phyloP scores from a whole-genome alignment of 2,797 vertebrate species.

The Tragelaphus eurycerus region DNA sequence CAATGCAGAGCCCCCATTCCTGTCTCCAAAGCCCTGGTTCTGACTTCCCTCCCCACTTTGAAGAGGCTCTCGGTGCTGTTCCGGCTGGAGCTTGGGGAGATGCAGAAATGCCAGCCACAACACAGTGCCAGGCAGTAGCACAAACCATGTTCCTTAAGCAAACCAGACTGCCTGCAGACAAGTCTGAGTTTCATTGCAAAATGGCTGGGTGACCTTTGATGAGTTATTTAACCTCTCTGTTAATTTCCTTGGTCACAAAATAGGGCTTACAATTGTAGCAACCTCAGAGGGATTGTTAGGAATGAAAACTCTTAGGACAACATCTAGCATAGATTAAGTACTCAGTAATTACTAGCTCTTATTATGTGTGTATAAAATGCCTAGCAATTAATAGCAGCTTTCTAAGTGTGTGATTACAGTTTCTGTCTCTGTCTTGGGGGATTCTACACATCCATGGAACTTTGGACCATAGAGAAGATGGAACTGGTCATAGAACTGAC shows the following conservation, averaged over 20 bases:
- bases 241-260: neutral
- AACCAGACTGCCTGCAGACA: neutral
- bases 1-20: neutral
- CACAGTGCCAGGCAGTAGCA: neutral
- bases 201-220: neutral
- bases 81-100: no score
- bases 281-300: neutral
- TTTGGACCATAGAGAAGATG: neutral
- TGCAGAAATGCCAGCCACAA: neutral
- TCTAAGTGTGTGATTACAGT: neutral
- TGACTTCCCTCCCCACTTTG: neutral
- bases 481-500: neutral
- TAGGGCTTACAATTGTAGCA: neutral
- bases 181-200: neutral
- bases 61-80: neutral
- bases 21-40: neutral
- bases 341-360: neutral
- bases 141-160: neutral
- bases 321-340: neutral
- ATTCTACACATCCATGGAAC: rapidly evolving
- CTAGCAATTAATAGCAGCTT: neutral
- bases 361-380: neutral
- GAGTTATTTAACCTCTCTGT: neutral
- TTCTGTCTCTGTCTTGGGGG: neutral
- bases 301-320: neutral